Evolutionary conservation across 2,888 invertebrate species (phyloP), one percentile per base, ranked within the genome.

Genomic region (Drosophila testacea): DNA sequence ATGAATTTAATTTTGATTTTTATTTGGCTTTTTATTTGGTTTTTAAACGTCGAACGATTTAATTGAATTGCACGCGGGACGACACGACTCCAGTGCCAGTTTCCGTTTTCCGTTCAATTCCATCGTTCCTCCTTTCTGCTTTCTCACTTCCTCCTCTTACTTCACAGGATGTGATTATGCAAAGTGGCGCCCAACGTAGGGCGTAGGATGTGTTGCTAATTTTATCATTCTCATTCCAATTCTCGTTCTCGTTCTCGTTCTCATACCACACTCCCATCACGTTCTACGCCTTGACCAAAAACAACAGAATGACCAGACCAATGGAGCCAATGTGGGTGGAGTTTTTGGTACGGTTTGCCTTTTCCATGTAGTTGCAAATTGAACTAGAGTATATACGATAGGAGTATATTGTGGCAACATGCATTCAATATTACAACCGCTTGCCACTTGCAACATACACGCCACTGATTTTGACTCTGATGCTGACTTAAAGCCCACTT

Each of bases 1-100:
- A 74, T 77, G 88, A 85, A 85, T 88, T 88, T 85, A 79, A 88
- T 88, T 83, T 88, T 77, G 77, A 85, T 83, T 88, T 83, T 88
- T 88, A 88, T 88, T 79, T 83, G 66, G 54, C 55, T 68, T 77
- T 79, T 86, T 83, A 69, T 81, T 71, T 59, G 68, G 59, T 71
- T 87, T 84, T 81, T 71, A 77, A 82, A 56, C 77, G 79, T 66
- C 73, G 85, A 84, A 64, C 88, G 82, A 82, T 84, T 83, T 83
- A 83, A 83, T 83, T 83, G 85, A 83, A 83, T 83, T 69, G 88
- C 76, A 54, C 57, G 61, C 63, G 67, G 27, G 7, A 41, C 41
- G 52, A 66, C 61, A 41, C 41, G 52, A 66, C 61, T 22, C 69
- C 78, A 73, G 64, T 52, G 41, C 56, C 54, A 27, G 22, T 42